These are phyloP conservation scores for Vulpes lagopus DNA, from an alignment of 2,113 vertebrate species.

Conservation along the genomic window DNA sequence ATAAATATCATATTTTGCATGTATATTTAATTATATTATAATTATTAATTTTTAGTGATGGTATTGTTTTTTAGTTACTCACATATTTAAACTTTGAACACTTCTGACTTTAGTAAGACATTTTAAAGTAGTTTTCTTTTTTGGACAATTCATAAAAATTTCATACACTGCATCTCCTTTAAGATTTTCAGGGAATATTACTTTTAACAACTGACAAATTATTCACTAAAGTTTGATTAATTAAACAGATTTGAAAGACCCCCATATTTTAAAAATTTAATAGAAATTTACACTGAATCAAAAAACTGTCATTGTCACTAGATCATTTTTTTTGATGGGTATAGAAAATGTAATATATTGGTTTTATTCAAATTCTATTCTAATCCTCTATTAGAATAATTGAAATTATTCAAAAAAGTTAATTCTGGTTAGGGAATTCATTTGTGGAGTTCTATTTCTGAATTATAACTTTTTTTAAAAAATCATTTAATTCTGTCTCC, in stretches of 20 bases:
- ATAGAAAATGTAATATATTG: slow-evolving; percentile 48
- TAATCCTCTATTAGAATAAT: slow-evolving; percentile 40
- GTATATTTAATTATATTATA: background rate
- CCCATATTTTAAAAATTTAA: background rate
- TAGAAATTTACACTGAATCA: slow-evolving; percentile 56
- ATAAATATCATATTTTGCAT: background rate
- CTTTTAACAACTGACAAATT: slow-evolving; percentile 34
- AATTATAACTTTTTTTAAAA: slow-evolving; percentile 57
- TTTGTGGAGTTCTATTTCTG: slow-evolving; percentile 54
- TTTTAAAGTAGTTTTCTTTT: background rate
- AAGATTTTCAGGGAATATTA: slow-evolving; percentile 8
- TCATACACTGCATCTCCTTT: background rate
- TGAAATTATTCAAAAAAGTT: slow-evolving; percentile 62
- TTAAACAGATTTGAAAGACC: slow-evolving; percentile 43
- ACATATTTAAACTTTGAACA: background rate
- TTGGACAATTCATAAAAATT: slow-evolving; percentile 11
- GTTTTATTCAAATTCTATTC: slow-evolving; percentile 61
- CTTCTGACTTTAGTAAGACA: background rate
- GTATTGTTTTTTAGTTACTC: background rate
- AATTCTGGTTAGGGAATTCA: slow-evolving; percentile 51
- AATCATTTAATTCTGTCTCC: slow-evolving; percentile 12
- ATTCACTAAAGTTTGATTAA: slow-evolving; percentile 39
- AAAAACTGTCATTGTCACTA: slow-evolving; percentile 16
- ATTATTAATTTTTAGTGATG: background rate
- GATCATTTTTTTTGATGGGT: slow-evolving; percentile 43